phyloP scores from a whole-genome alignment of 2,888 invertebrate genomes.

The Hypsopygia costalis region DNA sequence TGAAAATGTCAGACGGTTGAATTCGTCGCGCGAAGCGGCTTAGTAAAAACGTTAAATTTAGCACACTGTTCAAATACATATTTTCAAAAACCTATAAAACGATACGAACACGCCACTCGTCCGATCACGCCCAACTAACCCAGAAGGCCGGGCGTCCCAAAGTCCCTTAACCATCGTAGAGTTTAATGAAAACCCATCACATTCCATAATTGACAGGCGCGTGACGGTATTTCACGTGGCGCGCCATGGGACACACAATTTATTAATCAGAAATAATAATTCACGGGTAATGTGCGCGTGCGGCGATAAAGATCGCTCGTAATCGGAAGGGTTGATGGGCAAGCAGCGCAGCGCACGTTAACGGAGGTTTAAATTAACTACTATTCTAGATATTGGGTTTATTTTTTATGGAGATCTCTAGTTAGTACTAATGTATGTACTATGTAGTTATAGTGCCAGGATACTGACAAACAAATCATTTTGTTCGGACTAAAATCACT shows the following conservation, averaged over 20 bases:
- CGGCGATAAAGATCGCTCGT: constrained; percentile 47
- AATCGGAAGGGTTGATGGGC: constrained; percentile 51
- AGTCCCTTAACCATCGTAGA: constrained; percentile 38
- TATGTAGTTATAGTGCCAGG: no score
- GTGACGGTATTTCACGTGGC: constrained; percentile 44
- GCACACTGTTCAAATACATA: no score
- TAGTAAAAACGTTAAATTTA: no score
- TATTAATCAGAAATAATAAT: constrained; percentile 81
- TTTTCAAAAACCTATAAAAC: constrained; percentile 1
- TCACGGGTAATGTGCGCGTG: constrained; percentile 68
- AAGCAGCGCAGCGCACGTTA: constrained; percentile 16
- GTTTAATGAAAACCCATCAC: constrained; percentile 77
- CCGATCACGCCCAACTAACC: constrained; percentile 45
- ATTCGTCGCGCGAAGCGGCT: no score
- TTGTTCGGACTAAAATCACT: no score
- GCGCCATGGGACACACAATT: constrained; percentile 65
- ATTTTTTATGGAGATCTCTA: no score
- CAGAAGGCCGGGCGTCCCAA: constrained; percentile 40
- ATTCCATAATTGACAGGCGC: constrained; percentile 69
- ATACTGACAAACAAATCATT: no score
- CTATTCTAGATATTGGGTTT: no score
- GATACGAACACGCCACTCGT: no score
- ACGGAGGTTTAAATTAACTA: background rate
- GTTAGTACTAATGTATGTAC: no score
- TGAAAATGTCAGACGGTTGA: no score